These are phyloP conservation scores for Scotopteryx bipunctaria DNA, from an alignment of 2,888 invertebrate species.

Conservation along the genomic window DNA sequence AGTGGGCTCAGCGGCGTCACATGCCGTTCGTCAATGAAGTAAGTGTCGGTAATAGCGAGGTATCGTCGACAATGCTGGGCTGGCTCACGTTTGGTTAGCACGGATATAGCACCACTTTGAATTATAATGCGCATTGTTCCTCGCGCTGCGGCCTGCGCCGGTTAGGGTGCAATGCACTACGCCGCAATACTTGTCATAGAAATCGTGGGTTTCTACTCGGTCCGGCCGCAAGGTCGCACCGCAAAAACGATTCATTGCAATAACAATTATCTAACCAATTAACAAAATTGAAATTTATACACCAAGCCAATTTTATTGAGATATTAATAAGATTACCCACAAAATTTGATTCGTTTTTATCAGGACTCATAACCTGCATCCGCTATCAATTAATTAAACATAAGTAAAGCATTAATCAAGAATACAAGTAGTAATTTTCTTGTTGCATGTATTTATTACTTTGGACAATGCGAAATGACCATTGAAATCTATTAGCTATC, in stretches of 20 bases:
- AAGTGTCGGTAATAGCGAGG: conserved; percentile 44
- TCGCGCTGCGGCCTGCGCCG: conserved; percentile 60
- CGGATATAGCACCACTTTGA: conserved; percentile 79
- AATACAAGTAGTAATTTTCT: background rate
- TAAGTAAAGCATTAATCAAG: conserved; percentile 1
- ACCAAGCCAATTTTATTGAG: conserved; percentile 30
- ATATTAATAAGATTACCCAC: conserved; percentile 23
- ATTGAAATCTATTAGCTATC: background rate
- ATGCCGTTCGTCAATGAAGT: conserved; percentile 50
- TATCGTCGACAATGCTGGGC: conserved; percentile 59
- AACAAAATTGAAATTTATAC: conserved; percentile 30
- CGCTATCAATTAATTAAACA: conserved; percentile 20
- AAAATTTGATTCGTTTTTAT: conserved; percentile 20
- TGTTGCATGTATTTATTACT: background rate
- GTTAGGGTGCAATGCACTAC: conserved; percentile 78
- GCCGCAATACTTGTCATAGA: conserved; percentile 77
- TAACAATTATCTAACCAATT: conserved; percentile 39
- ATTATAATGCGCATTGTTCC: conserved; percentile 82
- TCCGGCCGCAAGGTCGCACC: conserved; percentile 55
- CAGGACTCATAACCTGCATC: conserved; percentile 25
- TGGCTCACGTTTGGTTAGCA: conserved; percentile 70
- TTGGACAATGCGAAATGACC: background rate
- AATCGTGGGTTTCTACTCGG: conserved; percentile 67
- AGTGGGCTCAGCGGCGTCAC: conserved; percentile 30
- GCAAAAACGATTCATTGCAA: conserved; percentile 40